phyloP scores from a whole-genome alignment of 1,140 invertebrate genomes.

The Hermetia illucens region DNA sequence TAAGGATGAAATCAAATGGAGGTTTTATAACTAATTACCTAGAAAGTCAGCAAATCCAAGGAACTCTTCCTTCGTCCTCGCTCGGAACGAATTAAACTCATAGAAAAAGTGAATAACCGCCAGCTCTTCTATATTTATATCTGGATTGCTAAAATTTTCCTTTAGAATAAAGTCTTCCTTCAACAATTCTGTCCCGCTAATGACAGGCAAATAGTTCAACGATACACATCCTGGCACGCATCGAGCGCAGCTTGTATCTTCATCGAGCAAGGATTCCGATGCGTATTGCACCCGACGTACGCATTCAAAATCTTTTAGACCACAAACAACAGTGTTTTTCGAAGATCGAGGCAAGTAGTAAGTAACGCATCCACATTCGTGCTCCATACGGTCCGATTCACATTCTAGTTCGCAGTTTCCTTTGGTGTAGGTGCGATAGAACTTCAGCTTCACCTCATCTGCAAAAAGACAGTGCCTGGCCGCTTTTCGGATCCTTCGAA shows the following conservation, averaged over 20 bases:
- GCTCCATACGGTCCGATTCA: constrained; percentile 45
- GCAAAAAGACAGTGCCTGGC: constrained; percentile 53
- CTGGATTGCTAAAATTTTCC: constrained; percentile 1
- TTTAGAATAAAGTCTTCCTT: not conserved
- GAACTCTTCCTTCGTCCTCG: constrained; percentile 47
- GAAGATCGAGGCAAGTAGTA: constrained; percentile 42
- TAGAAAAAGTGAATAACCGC: constrained; percentile 53
- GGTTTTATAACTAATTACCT: constrained; percentile 36
- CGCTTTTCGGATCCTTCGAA: constrained; percentile 36
- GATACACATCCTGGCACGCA: constrained; percentile 50
- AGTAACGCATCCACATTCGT: constrained; percentile 44
- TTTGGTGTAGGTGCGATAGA: constrained; percentile 21
- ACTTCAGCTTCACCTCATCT: constrained; percentile 43
- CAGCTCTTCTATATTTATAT: constrained; percentile 36
- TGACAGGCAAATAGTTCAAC: constrained; percentile 38
- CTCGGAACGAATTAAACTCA: constrained; percentile 44
- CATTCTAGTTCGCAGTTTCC: constrained; percentile 49
- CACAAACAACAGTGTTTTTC: constrained; percentile 2
- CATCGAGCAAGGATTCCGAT: too few relatives aligned
- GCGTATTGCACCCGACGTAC: not conserved
- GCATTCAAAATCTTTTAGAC: constrained; percentile 1
- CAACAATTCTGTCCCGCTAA: constrained; percentile 27
- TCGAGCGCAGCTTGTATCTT: too few relatives aligned
- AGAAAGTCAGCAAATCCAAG: constrained; percentile 56
- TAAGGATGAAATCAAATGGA: not conserved